Percentiles rank a stretch among this genome's conserved stretches.
phyloP scores from a whole-genome alignment of 2,797 vertebrate genomes.

The Apogon hyalosoma region DNA sequence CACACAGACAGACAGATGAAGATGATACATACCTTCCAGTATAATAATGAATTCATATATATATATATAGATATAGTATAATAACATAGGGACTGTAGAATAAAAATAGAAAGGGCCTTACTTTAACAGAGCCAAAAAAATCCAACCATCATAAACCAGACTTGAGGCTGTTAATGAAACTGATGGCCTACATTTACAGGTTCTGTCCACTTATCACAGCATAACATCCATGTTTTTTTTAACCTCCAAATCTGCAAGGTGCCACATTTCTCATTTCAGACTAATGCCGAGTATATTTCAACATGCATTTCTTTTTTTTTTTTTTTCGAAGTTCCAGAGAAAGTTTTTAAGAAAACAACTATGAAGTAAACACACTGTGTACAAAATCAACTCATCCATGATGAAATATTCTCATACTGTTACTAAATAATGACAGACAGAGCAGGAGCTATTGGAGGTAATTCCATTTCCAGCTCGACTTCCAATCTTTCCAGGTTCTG shows the following conservation, averaged over 20 bases:
- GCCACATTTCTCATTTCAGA: constrained; percentile 22
- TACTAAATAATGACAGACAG: neutral
- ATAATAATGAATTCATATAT: no score
- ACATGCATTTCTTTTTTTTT: constrained; percentile 22
- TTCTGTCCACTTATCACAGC: constrained; percentile 28
- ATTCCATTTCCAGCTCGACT: no score
- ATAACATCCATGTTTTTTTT: constrained; percentile 33
- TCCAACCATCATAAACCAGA: constrained; percentile 36
- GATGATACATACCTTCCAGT: no score
- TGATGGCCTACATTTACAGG: constrained; percentile 51
- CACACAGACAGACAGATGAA: no score
- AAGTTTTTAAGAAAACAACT: constrained; percentile 1
- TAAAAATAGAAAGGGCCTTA: constrained; percentile 41
- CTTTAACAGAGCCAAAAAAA: constrained; percentile 35
- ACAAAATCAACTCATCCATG: neutral
- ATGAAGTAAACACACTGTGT: neutral
- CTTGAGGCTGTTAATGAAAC: constrained; percentile 46
- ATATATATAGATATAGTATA: no score
- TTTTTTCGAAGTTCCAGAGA: neutral
- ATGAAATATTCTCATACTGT: neutral
- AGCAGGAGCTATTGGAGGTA: no score
- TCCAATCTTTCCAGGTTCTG: no score
- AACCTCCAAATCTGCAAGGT: constrained; percentile 6
- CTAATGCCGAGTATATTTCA: constrained; percentile 10
- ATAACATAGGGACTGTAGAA: constrained; percentile 51